Evolutionary conservation across 2,113 vertebrate genomes (phyloP).

Genomic region (Echinops telfairi): DNA sequence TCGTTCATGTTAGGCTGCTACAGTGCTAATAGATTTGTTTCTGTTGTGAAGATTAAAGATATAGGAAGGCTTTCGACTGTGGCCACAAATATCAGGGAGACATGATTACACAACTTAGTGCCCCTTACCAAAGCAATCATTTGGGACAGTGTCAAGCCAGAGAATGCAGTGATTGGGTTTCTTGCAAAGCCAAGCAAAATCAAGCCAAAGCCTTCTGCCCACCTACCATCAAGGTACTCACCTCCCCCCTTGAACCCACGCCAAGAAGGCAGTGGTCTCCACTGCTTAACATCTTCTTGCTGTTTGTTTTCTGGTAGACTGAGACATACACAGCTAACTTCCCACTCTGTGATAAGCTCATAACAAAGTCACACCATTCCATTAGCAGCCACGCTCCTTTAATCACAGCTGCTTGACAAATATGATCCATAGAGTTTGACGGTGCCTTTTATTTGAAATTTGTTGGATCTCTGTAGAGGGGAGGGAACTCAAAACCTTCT

Average conservation of each 20-base stretch:
- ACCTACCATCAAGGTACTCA: not conserved
- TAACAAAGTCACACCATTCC: not conserved
- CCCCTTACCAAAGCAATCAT: not conserved
- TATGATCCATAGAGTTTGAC: not conserved
- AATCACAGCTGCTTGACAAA: conserved; percentile 23
- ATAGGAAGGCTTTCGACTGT: not conserved
- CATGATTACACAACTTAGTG: not conserved
- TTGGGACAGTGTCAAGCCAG: not conserved
- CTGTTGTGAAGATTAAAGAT: not conserved
- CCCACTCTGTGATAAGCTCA: not conserved
- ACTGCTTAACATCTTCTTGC: not conserved
- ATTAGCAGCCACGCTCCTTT: not conserved
- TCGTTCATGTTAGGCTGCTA: not conserved
- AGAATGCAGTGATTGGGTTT: not conserved
- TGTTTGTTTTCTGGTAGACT: not conserved
- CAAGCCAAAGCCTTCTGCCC: not conserved
- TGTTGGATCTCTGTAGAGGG: not conserved
- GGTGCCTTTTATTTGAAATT: conserved; percentile 28
- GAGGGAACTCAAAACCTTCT: conserved; percentile 22
- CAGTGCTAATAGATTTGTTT: not conserved
- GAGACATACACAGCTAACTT: not conserved
- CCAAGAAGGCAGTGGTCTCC: not conserved
- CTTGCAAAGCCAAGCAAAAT: not conserved
- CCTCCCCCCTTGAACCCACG: not conserved
- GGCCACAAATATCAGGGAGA: not conserved